Conservation (phyloP, 2,888 invertebrate species). For the Hypolimnas misippus region DNA sequence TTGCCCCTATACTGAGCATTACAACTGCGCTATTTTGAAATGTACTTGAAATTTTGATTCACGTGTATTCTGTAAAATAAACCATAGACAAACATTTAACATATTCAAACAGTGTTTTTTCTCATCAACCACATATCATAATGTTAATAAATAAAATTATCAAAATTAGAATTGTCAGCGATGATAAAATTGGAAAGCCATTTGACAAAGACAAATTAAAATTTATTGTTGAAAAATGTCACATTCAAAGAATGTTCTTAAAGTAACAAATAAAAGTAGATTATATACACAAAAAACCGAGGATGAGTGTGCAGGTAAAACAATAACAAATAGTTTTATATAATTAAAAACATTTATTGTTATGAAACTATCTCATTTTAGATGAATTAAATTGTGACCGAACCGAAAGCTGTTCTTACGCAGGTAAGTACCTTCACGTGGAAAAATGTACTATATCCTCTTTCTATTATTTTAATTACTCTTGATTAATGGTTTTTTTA, state of each 20-base stretch:
- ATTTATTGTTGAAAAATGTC: conserved; percentile 82
- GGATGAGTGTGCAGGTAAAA: conserved; percentile 65
- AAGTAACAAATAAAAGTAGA: conserved; percentile 70
- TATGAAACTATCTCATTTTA: conserved; percentile 54
- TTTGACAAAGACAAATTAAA: conserved; percentile 79
- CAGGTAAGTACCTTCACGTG: conserved; percentile 58
- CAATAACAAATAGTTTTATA: neutral
- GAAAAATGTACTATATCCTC: neutral
- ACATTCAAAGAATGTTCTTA: conserved; percentile 74
- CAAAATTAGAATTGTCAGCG: conserved; percentile 70
- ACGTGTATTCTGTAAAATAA: too few relatives aligned
- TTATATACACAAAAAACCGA: conserved; percentile 56
- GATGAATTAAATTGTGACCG: conserved; percentile 61
- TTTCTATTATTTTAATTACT: neutral
- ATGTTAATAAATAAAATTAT: conserved; percentile 28
- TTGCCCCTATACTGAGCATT: too few relatives aligned
- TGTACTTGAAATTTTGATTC: too few relatives aligned
- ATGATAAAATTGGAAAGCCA: conserved; percentile 70
- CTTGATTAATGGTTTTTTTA: conserved; percentile 42
- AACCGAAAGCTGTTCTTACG: conserved; percentile 67
- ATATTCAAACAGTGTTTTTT: too few relatives aligned
- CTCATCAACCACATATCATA: neutral
- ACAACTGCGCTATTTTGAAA: too few relatives aligned
- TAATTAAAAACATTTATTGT: neutral
- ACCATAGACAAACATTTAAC: too few relatives aligned